Percentiles rank a stretch among this genome's conserved stretches.
These are phyloP conservation scores for Chaetura pelagica DNA, from an alignment of 2,113 vertebrate species.

Conservation along the genomic window DNA sequence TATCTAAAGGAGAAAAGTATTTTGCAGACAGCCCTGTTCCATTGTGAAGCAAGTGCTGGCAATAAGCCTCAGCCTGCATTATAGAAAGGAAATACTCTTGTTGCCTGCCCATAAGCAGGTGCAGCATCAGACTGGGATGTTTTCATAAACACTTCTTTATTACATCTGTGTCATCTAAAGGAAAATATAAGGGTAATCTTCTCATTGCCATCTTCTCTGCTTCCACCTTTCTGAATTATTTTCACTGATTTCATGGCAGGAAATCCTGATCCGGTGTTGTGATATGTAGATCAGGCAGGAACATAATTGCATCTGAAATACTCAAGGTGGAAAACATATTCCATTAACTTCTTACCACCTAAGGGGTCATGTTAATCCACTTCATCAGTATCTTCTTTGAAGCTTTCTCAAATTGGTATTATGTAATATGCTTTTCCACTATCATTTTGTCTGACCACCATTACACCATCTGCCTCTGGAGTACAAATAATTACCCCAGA, in stretches of 20 bases:
- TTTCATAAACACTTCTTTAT: not conserved
- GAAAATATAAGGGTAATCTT: not conserved
- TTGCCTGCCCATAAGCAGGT: not conserved
- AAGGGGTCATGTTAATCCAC: not conserved
- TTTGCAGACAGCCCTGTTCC: rapidly evolving
- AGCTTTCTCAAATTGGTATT: not conserved
- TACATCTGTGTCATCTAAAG: not conserved
- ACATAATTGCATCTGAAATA: not conserved
- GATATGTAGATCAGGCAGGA: not conserved
- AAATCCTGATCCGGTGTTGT: not conserved
- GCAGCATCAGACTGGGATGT: not conserved
- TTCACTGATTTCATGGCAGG: not conserved
- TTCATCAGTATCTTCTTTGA: not conserved
- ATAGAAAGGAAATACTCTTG: not conserved
- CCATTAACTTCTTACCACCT: not conserved
- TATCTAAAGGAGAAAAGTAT: rapidly evolving
- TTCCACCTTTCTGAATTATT: not conserved
- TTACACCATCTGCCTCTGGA: not conserved
- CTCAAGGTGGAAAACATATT: not conserved
- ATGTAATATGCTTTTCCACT: not conserved
- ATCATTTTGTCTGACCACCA: not conserved
- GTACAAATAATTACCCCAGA: not conserved
- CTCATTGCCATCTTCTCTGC: not conserved
- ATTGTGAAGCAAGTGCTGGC: not conserved
- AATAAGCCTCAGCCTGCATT: not conserved